Conservation (phyloP, 1,140 invertebrate genomes). For the Bombyx mandarina region DNA sequence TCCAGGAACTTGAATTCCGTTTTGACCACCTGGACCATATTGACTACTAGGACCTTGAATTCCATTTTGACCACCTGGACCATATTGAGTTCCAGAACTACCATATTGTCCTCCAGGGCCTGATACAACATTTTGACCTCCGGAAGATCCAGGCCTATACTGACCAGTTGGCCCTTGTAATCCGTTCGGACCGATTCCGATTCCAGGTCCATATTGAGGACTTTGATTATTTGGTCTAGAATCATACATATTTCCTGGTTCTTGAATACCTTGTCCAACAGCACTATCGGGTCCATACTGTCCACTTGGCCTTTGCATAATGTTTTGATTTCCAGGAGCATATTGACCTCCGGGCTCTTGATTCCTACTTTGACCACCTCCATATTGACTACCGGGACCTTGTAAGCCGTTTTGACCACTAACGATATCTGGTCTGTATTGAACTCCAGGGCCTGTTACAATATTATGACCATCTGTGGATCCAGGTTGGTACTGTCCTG, state of each 20-base stretch:
- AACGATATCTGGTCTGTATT: slow-evolving; percentile 10
- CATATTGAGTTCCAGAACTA: slow-evolving; percentile 3
- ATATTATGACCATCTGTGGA: slow-evolving; percentile 25
- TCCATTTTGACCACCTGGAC: slow-evolving; percentile 8
- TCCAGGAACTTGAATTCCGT: neutral
- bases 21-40: slow-evolving; percentile 12
- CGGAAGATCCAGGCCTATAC: slow-evolving; percentile 17
- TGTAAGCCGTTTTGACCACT: slow-evolving; percentile 9
- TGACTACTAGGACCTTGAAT: slow-evolving; percentile 11
- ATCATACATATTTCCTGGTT: slow-evolving; percentile 9
- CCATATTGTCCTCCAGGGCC: slow-evolving; percentile 15
- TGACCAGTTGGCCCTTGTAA: slow-evolving; percentile 5
- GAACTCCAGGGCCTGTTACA: slow-evolving; percentile 11
- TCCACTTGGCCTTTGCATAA: neutral
- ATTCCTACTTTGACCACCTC: slow-evolving; percentile 5
- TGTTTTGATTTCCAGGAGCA: slow-evolving; percentile 1
- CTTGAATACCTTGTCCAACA: slow-evolving; percentile 1
- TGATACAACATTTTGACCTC: slow-evolving; percentile 25
- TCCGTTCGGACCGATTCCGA: slow-evolving; percentile 26
- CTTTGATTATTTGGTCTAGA: neutral
- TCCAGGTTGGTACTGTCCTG: slow-evolving; percentile 18
- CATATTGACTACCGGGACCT: slow-evolving; percentile 15
- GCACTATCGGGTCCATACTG: neutral
- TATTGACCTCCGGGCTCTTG: slow-evolving; percentile 10
- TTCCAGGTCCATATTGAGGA: slow-evolving; percentile 9